Evolutionary conservation across 2,888 invertebrate species (phyloP).

Genomic region (Malacosoma neustria): DNA sequence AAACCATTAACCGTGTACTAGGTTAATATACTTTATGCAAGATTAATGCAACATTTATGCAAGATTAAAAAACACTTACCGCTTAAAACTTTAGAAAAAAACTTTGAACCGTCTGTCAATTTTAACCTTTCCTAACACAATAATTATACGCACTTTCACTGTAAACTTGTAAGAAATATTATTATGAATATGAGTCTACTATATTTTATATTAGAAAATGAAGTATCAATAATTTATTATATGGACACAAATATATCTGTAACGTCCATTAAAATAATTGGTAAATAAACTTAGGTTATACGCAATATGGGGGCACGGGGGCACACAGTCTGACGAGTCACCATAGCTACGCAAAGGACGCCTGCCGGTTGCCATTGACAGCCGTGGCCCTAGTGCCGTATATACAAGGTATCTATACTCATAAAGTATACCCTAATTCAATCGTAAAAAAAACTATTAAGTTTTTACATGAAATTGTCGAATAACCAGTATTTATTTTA

Average conservation of each 20-base stretch:
- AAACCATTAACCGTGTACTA: no score
- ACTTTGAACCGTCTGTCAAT: slow-evolving; percentile 19
- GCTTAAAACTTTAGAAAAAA: not conserved
- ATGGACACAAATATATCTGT: not conserved
- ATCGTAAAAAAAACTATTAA: no score
- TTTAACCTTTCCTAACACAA: slow-evolving; percentile 20
- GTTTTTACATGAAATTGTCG: no score
- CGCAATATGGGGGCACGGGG: slow-evolving; percentile 21
- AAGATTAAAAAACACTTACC: not conserved
- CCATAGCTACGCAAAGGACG: slow-evolving; percentile 48
- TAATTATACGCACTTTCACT: not conserved
- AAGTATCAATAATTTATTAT: not conserved
- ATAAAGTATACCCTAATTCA: no score
- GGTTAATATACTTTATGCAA: no score
- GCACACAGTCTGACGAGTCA: slow-evolving; percentile 27
- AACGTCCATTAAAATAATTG: slow-evolving; percentile 40
- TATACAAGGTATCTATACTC: no score
- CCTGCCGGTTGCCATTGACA: slow-evolving; percentile 33
- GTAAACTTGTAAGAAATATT: not conserved
- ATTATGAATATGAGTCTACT: not conserved
- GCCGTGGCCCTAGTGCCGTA: slow-evolving; percentile 29
- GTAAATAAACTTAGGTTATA: slow-evolving; percentile 39
- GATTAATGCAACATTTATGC: no score
- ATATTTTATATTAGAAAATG: not conserved
- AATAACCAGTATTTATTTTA: no score